These are phyloP conservation scores for Lanius collurio DNA, from an alignment of 2,113 vertebrate genomes.

Conservation along the genomic window DNA sequence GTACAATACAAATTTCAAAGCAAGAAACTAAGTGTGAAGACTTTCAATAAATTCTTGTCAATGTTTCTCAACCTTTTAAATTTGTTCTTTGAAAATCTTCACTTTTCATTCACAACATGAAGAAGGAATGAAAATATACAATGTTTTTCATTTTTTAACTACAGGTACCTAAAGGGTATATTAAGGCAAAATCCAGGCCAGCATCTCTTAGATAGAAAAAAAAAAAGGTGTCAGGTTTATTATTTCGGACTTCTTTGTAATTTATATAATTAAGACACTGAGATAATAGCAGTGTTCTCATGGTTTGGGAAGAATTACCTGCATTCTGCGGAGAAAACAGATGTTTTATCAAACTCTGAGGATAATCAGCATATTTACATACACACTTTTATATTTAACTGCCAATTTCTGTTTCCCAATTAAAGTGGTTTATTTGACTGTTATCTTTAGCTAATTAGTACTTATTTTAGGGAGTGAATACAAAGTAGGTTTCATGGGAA, in stretches of 20 bases:
- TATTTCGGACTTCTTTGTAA: neutral
- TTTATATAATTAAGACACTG: constrained; percentile 7
- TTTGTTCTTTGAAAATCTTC: neutral
- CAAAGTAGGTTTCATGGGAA: constrained; percentile 30
- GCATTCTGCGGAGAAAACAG: constrained; percentile 34
- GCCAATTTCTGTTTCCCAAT: constrained; percentile 61
- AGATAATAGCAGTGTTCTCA: neutral
- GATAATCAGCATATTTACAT: constrained; percentile 66
- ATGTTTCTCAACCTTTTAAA: neutral
- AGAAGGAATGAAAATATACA: neutral
- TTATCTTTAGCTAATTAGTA: constrained; percentile 64
- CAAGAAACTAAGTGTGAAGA: neutral
- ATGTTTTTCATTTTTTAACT: neutral
- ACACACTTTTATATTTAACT: constrained; percentile 60
- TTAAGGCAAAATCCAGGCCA: neutral
- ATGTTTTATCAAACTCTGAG: constrained; percentile 64
- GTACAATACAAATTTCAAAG: neutral
- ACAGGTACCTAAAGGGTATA: neutral
- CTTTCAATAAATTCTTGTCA: neutral
- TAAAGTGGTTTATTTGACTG: constrained; percentile 64
- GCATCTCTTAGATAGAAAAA: neutral
- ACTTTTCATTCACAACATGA: neutral
- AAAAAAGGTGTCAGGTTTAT: neutral
- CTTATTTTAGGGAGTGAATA: constrained; percentile 50
- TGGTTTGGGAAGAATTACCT: constrained; percentile 53